These are phyloP conservation scores for Tachysurus vachellii DNA, from an alignment of 2,113 vertebrate genomes.

Conservation along the genomic window DNA sequence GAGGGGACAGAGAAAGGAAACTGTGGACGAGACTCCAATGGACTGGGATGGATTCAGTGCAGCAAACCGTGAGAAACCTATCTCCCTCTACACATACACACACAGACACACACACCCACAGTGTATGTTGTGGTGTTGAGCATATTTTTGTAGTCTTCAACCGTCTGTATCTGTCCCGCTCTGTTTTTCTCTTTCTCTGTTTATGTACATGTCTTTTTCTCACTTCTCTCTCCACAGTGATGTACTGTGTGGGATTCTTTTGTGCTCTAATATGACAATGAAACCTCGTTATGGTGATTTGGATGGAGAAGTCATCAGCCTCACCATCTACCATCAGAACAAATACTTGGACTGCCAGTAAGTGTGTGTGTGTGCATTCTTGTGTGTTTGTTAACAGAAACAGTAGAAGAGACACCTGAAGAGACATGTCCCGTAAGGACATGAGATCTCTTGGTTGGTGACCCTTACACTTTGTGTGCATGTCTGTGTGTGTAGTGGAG, in stretches of 20 bases:
- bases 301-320: slow-evolving; percentile 85
- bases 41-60: slow-evolving; percentile 88
- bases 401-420: slow-evolving; percentile 6
- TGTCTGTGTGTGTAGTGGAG: slow-evolving; percentile 45
- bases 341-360: slow-evolving; percentile 95
- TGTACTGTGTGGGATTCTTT: slow-evolving; percentile 91
- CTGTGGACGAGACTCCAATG: slow-evolving; percentile 82
- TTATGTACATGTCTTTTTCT: not conserved
- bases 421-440: not conserved
- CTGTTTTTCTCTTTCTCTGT: not conserved
- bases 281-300: slow-evolving; percentile 84
- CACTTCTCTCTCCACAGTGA: slow-evolving; percentile 72
- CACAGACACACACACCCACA: not conserved
- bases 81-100: not conserved
- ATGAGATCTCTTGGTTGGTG: not conserved
- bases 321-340: slow-evolving; percentile 93
- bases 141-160: not conserved
- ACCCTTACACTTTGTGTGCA: not conserved
- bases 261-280: slow-evolving; percentile 88
- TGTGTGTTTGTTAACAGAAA: slow-evolving; percentile 25
- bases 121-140: not conserved
- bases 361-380: slow-evolving; percentile 38
- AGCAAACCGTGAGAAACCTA: slow-evolving; percentile 86
- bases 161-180: not conserved
- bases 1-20: slow-evolving; percentile 94